Conservation (phyloP, 2,888 invertebrate genomes). For the Muschampia plurimacula region DNA sequence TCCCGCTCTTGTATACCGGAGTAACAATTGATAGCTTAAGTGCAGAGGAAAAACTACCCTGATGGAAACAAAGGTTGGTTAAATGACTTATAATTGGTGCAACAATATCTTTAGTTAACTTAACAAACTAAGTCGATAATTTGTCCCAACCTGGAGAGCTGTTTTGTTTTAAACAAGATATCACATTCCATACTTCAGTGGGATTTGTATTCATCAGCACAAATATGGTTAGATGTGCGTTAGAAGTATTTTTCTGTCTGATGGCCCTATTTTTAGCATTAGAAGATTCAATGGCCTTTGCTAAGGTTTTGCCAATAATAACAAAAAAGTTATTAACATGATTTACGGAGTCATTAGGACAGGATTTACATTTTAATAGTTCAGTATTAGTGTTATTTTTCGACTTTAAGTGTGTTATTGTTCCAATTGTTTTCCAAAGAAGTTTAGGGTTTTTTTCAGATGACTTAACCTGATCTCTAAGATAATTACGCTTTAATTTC, state of each 20-base stretch:
- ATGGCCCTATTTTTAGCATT: not conserved
- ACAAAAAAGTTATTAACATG: conserved; percentile 7
- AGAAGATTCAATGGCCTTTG: not conserved
- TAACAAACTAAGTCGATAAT: too few species aligned
- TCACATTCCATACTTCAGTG: not conserved
- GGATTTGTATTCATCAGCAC: too few species aligned
- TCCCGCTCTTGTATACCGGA: too few species aligned
- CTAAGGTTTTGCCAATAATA: not conserved
- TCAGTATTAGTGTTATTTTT: not conserved
- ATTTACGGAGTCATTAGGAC: not conserved
- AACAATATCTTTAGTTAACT: too few species aligned
- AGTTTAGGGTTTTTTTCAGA: not conserved
- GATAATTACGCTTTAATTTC: not conserved
- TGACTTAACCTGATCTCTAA: not conserved
- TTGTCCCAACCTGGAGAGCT: too few species aligned
- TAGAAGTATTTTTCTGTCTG: not conserved
- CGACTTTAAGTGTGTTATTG: not conserved
- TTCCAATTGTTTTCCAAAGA: conserved; percentile 1
- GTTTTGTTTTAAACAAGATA: too few species aligned
- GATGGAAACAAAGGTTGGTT: too few species aligned
- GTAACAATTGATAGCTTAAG: too few species aligned
- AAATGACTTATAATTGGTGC: conserved; percentile 26
- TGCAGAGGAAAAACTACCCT: too few species aligned
- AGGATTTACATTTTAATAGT: not conserved
- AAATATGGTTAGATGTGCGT: too few species aligned